Evolutionary conservation across 64 coral and sea anemone species (phyloP), one percentile per base, ranked within the genome.

Genomic region (Actinia tenebrosa): DNA sequence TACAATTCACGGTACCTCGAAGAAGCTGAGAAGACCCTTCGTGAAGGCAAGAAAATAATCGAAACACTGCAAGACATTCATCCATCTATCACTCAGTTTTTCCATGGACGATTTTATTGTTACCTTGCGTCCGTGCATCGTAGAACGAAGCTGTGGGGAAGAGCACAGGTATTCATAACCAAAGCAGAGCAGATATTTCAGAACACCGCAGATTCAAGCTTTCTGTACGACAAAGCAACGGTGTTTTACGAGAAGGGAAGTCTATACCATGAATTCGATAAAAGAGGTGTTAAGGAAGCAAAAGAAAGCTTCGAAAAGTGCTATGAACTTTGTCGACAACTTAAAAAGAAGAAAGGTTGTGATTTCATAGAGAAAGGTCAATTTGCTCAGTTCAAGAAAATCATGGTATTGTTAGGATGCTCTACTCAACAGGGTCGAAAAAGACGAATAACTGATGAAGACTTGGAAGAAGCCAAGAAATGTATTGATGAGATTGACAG

Each of bases 371-470:
- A 81, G 50, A 81, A 81, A 53, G 79, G 79, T 14, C 79, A 53
- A 9, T 81, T 81, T 81, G 79, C 79, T 15, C n/a, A 22, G 45
- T 16, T 81, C 8, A 81, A 81, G 22, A 81, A 81, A 18, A 17
- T 45, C 6, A 52, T 81, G 79, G 5, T 81, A 5, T 22, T 81
- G 3, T 45, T 81, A 16, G 27, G 22, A 5, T 81, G 79, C 19
- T 20, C 79, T 13, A 81, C 42, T 5, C 10, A 81, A 20, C 44
- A 50, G 3, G 44, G 79, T 5, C 16, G 79, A 10, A 81, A 81
- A 53, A 81, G 79, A 81, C 17, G 3, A 81, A 81, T 81, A 16
- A 81, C n/a, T 10, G 79, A 81, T 53, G 79, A 81, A 53, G 44
- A 81, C 17, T 23, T 81, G 17, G 45, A 45, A 17, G 79, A 81